Base-by-base conservation (phyloP, 2,797 vertebrate species). In the Tapirus indicus region DNA sequence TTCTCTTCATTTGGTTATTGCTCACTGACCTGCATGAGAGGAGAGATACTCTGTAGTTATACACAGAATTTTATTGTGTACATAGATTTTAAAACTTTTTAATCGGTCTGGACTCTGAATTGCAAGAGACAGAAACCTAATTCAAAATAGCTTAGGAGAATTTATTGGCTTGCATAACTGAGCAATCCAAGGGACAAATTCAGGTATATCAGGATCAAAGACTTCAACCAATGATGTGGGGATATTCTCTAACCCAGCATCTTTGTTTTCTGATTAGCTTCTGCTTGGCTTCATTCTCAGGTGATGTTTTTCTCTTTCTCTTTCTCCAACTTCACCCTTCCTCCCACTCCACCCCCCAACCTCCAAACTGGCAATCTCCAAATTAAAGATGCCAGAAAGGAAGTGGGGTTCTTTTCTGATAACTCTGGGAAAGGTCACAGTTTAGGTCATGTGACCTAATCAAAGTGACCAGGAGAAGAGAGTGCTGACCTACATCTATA, bases 121-220 rank as follows among this genome's bases (percentile, higher is more conserved):
- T 84, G 7, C 20, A 49, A 94, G 71, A 88, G 29, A 79, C 49
- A 83, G 66, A 80, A 93, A 69, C 44, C 5, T 71, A 94, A 7
- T 93, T 95, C 72, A 93, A 23, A 92, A 80, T 69, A 58, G 21
- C 17, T 72, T 88, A 74, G 68, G 90, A 77, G n/a, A 95, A 88
- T 74, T 47, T 80, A 23, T 77, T 94, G 64, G 18, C 47, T 93
- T 79, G 13, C 2, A n/a, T 86, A 77, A n/a, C 20, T 38, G 49
- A 27, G 0, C 1, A n/a, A 47, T 64, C 44, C 47, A 85, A 74
- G 13, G 21, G 4, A 6, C 52, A 86, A 69, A 49, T 64, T 75
- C 52, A 91, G 16, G 7, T 25, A 35, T 79, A 7, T 78, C 25
- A 35, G 32, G 20, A 64, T 79, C 14, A 18, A 90, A 21, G 16